Evolutionary conservation across 2,888 invertebrate species (phyloP), one percentile per base, ranked within the genome.

Genomic region (Sycophila texana): DNA sequence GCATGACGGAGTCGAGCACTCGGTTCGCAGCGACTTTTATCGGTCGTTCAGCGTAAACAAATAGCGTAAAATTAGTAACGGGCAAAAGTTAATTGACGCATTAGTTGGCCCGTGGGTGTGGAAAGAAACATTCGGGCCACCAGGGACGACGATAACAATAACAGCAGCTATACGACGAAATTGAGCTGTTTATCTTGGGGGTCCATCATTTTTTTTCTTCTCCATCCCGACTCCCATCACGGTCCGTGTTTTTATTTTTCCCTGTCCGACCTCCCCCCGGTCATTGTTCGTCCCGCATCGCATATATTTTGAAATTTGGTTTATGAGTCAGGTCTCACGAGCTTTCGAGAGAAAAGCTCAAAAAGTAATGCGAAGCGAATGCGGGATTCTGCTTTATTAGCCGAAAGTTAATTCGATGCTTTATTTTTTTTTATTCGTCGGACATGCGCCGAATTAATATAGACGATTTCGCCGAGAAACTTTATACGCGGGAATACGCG

Each of bases 141-240:
- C 78, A 68, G 68, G 74, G 55, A 68, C 57, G 55, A 49, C 60
- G 65, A 60, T 72, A 75, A 75, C 71, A 72, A 79, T 66, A 79
- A 72, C 61, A 75, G 30, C 26, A 39, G 51, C 63, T 66, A 68
- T 77, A 65, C 70, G 55, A 12, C 73, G 55, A 58, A 75, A 75
- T 72, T 60, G 66, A 75, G 75, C 71, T 75, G 71, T 79, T 79
- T 75, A 75, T 79, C 66, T 79, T 58, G 55, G n/a, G 7, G 3
- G n/a, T 14, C 16, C n/a, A 39, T 49, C 66, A 39, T 55, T 55
- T 39, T 16, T 60, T 30, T 51, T 26, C 14, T 60, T 14, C 30
- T 39, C n/a, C 22, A 13, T 74, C 57, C 58, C 13, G 16, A 16
- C 1, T 4, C 49, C 53, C n/a, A n/a, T n/a, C n/a, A 7, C 39